Evolutionary conservation across 2,113 vertebrate genomes (phyloP).

Genomic region (Hemichromis elongatus): DNA sequence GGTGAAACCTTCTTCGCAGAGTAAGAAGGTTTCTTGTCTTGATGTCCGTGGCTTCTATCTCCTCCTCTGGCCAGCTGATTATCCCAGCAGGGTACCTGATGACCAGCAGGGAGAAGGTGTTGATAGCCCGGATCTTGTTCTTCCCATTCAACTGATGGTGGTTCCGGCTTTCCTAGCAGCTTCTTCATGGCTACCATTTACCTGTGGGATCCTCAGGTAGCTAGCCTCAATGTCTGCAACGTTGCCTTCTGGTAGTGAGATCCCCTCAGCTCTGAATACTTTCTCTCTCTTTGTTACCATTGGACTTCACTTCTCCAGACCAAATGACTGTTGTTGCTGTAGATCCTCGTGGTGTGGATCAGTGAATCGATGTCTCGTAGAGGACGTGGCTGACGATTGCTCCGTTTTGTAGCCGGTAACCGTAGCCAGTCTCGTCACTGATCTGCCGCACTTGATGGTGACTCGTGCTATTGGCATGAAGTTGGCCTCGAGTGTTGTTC

Average conservation of each 20-base stretch:
- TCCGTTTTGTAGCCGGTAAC: neutral
- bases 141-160: neutral
- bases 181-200: neutral
- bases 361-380: neutral
- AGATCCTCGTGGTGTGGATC: neutral
- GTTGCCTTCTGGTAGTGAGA: neutral
- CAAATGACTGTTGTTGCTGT: neutral
- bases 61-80: neutral
- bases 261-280: neutral
- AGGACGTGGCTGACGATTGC: neutral
- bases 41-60: neutral
- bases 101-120: neutral
- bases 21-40: neutral
- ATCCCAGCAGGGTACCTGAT: neutral
- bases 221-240: neutral
- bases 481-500: neutral
- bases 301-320: neutral
- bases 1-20: neutral
- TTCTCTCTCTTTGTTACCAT: neutral
- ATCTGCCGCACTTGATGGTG: neutral
- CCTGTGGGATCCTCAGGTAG: neutral
- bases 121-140: neutral
- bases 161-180: neutral
- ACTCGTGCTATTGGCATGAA: rapidly evolving
- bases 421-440: neutral